Conservation (phyloP, 2,113 vertebrate genomes). For the Eonycteris spelaea region DNA sequence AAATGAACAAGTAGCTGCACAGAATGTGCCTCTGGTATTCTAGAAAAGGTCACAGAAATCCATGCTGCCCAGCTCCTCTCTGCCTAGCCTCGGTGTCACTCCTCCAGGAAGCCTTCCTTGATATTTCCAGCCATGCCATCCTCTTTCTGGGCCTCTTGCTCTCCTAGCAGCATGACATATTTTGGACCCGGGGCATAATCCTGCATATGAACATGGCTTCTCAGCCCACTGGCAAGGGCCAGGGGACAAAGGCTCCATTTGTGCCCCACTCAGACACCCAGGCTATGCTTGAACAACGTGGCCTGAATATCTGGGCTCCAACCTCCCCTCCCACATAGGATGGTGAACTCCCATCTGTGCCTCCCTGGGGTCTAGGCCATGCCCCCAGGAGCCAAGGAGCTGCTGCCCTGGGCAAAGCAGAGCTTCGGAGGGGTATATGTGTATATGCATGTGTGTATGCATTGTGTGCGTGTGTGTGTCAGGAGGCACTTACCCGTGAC, state of each 20-base stretch:
- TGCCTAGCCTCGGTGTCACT: neutral
- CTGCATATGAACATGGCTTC: neutral
- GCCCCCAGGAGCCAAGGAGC: neutral
- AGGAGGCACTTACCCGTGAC: slow-evolving; percentile 88
- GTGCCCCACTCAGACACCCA: neutral
- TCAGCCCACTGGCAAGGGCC: neutral
- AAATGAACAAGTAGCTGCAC: neutral
- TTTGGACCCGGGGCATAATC: neutral
- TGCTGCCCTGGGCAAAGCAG: neutral
- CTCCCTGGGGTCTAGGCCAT: neutral
- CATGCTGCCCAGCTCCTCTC: neutral
- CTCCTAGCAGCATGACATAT: neutral
- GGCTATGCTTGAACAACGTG: neutral
- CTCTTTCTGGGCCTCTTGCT: neutral
- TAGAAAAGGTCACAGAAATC: neutral
- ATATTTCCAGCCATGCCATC: neutral
- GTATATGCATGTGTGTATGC: rapidly evolving
- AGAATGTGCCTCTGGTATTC: neutral
- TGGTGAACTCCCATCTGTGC: neutral
- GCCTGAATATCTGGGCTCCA: neutral
- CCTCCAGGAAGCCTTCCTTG: neutral
- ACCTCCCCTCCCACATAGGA: neutral
- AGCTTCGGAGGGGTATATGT: too few species aligned
- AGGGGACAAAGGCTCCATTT: neutral
- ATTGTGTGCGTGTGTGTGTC: rapidly evolving